These are phyloP conservation scores for Notodonta dromedarius DNA, from an alignment of 2,888 invertebrate genomes.

Conservation along the genomic window DNA sequence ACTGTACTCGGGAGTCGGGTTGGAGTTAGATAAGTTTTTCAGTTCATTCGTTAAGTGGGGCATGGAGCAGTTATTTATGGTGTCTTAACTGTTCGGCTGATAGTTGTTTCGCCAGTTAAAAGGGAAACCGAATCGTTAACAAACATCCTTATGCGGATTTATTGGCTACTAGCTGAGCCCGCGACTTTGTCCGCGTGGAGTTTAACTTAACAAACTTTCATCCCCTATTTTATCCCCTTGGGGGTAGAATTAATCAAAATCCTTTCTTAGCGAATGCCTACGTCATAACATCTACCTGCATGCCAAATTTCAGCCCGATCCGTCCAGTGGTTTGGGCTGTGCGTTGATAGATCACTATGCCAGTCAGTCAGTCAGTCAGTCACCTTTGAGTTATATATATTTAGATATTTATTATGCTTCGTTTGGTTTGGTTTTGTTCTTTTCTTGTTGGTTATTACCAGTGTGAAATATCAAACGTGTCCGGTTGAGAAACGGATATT, in stretches of 20 bases:
- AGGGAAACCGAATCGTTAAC: conserved; percentile 44
- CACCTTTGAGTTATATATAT: too few relatives aligned
- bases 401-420: conserved; percentile 1
- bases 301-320: too few relatives aligned
- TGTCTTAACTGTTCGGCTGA: conserved; percentile 59
- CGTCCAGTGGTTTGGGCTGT: too few relatives aligned
- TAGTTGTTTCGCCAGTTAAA: conserved; percentile 58
- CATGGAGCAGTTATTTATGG: conserved; percentile 74
- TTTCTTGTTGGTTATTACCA: not conserved
- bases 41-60: conserved; percentile 80
- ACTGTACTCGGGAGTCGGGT: conserved; percentile 35
- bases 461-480: not conserved
- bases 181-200: too few relatives aligned
- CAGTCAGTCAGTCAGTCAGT: too few relatives aligned
- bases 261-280: too few relatives aligned
- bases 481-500: too few relatives aligned
- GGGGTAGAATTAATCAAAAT: too few relatives aligned
- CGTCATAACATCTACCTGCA: too few relatives aligned
- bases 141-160: conserved; percentile 25
- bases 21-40: conserved; percentile 75
- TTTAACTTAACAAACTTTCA: too few relatives aligned
- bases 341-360: too few relatives aligned
- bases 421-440: not conserved
- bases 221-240: too few relatives aligned
- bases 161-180: conserved; percentile 4